Base-by-base conservation (phyloP, 2,113 vertebrate species). In the Parus major region DNA sequence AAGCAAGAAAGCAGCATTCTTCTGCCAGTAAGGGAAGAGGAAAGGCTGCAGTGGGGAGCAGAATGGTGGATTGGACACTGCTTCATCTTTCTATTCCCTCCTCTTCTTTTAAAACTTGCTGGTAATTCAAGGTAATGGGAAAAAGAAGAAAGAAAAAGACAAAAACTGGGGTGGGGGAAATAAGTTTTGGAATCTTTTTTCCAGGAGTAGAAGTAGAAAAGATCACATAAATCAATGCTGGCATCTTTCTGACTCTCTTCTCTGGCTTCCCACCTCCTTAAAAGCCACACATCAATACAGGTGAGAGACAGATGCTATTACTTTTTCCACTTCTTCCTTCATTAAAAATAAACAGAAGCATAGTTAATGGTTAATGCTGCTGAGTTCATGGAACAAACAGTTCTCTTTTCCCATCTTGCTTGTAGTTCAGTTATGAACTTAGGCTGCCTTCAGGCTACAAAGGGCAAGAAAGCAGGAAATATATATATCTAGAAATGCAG, bases 351-450 rank as follows among this genome's bases (percentile, higher is more conserved):
- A 82, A 70, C 15, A 77, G 59, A 88, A 31, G 9, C 79, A 66
- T 35, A 92, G 85, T 93, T 94, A 95, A 94, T 92, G 82, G 75
- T 94, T 93, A 95, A 92, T 86, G 68, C 64, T 88, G 16, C 82
- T 82, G 88, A 93, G 68, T 71, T 93, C 83, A 81, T 9, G 47
- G 60, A 93, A 80, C 86, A 65, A 95, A 80, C 39, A 44, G 41
- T 93, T 90, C 80, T 86, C 41, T 86, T 92, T 68, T 93, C 63
- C 60, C 82, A 52, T 92, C 81, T 95, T 78, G 72, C 88, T 60
- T 10, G 10, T n/a, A 88, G 92, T 90, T 94, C 81, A 94, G 80
- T 93, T 70, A 81, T 52, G 82, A 95, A 88, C 76, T 93, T 90
- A n/a, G 68, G 29, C 64, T 94, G 94, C 90, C 95, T 92, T 92